Evolutionary conservation across 37 sponge, comb jelly and placozoan species (phyloP), one percentile per base, ranked within the genome.

Genomic region (Spongia lamella): DNA sequence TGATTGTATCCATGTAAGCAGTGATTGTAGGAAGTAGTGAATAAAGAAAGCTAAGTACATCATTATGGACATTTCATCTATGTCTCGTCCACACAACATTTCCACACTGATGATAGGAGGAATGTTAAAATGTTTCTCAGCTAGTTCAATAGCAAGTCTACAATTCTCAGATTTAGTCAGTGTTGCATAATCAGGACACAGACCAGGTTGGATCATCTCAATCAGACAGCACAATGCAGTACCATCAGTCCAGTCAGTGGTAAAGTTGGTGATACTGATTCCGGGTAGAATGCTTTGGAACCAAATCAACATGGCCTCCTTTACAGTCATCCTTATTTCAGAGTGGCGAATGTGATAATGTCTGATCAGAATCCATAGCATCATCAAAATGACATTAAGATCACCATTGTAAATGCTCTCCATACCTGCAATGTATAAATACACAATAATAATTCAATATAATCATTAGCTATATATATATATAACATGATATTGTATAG

Each of bases 301-400:
- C 92, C 92, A 91, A 3, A 75, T 61, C 19, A 86, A 32, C 84
- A 91, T 85, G 1, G 82, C 68, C 43, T 66, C 61, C 40, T 73
- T 82, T 17, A 83, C 64, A 26, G 83, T 77, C 13, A 70, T 64
- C 24, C 47, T 43, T 43, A 43, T 9, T 43, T 43, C 47, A 43
- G 47, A 43, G 47, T 43, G 47, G 47, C 47, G 9, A 9, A 43
- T 83, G 50, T 86, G 88, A 37, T 80, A 92, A 20, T 83, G 69
- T 31, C 87, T 84, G 17, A 92, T 84, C 30, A 92, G 84, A 14
- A 88, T 87, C 92, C 92, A 92, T 1, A 92, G 53, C 38, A 92
- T 61, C 1, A 88, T 88, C 77, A 92, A 63, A 17, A 79, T 83
- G 13, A 86, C 68, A 22, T 64, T 87, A 47, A 80, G 56, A 58